phyloP scores from a whole-genome alignment of 1,140 invertebrate genomes.

The Trichonephila clavata region DNA sequence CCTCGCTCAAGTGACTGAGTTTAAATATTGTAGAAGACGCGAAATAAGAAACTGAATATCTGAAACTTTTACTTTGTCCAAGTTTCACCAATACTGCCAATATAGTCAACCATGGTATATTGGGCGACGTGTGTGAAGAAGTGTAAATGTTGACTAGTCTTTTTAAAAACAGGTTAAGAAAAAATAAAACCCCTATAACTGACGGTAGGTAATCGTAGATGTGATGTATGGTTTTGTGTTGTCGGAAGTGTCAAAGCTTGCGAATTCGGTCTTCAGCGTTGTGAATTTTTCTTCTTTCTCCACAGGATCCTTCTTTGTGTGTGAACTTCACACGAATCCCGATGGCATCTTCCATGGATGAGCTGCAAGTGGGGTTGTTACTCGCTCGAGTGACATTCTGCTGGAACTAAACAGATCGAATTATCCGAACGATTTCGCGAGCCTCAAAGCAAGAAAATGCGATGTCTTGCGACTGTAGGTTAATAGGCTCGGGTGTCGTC shows the following conservation, averaged over 20 bases:
- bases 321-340: conserved; percentile 38
- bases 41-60: too few relatives aligned
- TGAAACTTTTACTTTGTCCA: too few relatives aligned
- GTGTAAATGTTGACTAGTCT: too few relatives aligned
- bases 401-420: conserved; percentile 20
- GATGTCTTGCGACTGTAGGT: background rate
- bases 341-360: background rate
- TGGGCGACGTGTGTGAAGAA: too few relatives aligned
- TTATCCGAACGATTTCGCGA: conserved; percentile 4
- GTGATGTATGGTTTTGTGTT: background rate
- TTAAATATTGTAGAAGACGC: too few relatives aligned
- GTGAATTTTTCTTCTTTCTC: background rate
- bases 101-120: too few relatives aligned
- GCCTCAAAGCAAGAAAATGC: conserved; percentile 23
- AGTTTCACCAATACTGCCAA: too few relatives aligned
- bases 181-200: too few relatives aligned
- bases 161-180: too few relatives aligned
- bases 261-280: background rate
- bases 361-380: background rate
- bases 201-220: too few relatives aligned
- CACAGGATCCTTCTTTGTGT: background rate
- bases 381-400: background rate
- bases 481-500: conserved; percentile 36
- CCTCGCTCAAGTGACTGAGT: too few relatives aligned
- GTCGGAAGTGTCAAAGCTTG: background rate